A percentile compares a stretch with the other conserved stretches of the same genome.
Evolutionary conservation across 2,113 vertebrate species (phyloP).

Genomic region (Erinaceus europaeus): DNA sequence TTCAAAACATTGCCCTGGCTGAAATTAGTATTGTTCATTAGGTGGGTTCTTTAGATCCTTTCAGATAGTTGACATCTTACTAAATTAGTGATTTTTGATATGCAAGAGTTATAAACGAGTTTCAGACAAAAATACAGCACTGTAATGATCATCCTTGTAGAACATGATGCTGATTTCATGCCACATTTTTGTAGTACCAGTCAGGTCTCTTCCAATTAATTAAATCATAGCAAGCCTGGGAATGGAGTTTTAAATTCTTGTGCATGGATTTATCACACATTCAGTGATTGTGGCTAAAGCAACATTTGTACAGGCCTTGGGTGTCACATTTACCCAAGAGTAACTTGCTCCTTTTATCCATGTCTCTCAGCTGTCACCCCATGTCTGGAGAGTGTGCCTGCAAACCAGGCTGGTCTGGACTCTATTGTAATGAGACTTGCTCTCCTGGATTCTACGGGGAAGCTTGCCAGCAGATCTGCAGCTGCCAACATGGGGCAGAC

Average conservation of each 20-base stretch:
- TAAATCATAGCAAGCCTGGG: conserved; percentile 10
- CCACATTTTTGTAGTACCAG: background rate
- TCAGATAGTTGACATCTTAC: background rate
- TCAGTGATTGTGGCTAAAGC: conserved; percentile 28
- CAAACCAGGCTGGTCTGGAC: conserved; percentile 92
- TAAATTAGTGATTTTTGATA: background rate
- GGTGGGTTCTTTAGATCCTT: background rate
- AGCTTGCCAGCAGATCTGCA: conserved; percentile 93
- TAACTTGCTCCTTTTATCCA: conserved; percentile 80
- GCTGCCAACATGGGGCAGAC: conserved; percentile 95
- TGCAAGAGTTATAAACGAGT: background rate
- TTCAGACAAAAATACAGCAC: background rate
- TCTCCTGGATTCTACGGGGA: conserved; percentile 92
- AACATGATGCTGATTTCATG: conserved; percentile 18
- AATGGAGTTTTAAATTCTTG: conserved; percentile 27
- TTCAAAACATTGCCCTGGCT: background rate
- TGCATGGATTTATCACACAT: background rate
- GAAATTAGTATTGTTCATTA: background rate
- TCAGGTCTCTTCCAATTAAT: background rate
- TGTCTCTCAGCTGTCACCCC: conserved; percentile 92
- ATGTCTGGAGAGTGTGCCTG: conserved; percentile 97
- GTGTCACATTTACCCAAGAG: conserved; percentile 65
- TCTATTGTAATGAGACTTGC: conserved; percentile 97
- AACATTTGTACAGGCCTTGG: conserved; percentile 36
- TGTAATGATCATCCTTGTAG: background rate